These are phyloP conservation scores for Chymomyza procnemis DNA, from an alignment of 2,888 invertebrate genomes.

Conservation along the genomic window DNA sequence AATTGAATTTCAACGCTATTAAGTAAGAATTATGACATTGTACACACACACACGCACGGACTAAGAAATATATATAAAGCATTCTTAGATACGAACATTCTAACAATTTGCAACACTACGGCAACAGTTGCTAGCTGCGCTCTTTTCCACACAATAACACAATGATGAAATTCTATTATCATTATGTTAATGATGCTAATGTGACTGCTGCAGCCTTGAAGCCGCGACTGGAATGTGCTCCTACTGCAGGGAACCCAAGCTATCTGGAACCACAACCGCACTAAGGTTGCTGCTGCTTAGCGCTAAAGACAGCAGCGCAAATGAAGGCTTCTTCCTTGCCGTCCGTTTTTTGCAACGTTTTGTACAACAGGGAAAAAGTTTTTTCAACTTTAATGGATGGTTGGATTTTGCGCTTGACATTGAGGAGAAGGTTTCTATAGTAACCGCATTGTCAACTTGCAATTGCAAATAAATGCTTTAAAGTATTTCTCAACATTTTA, in stretches of 20 bases:
- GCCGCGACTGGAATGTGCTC: background rate
- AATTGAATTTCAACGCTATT: conserved; percentile 69
- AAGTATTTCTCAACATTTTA: conserved; percentile 40
- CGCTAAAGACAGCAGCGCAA: background rate
- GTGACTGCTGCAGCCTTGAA: conserved; percentile 41
- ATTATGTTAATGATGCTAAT: conserved; percentile 54
- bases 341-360: background rate
- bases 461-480: conserved; percentile 49
- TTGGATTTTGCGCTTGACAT: background rate
- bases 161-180: conserved; percentile 51
- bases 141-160: background rate
- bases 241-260: conserved; percentile 17
- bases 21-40: conserved; percentile 55
- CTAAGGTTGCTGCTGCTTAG: background rate
- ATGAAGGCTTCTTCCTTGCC: background rate
- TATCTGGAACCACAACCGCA: background rate
- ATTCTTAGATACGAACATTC: background rate
- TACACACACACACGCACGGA: background rate
- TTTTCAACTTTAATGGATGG: background rate
- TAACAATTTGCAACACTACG: background rate
- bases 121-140: background rate
- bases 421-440: background rate
- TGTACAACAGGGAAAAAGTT: background rate
- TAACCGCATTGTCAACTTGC: conserved; percentile 25
- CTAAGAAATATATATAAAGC: background rate